phyloP scores from a whole-genome alignment of 2,113 vertebrate species.

The Drymodes brunneopygia region DNA sequence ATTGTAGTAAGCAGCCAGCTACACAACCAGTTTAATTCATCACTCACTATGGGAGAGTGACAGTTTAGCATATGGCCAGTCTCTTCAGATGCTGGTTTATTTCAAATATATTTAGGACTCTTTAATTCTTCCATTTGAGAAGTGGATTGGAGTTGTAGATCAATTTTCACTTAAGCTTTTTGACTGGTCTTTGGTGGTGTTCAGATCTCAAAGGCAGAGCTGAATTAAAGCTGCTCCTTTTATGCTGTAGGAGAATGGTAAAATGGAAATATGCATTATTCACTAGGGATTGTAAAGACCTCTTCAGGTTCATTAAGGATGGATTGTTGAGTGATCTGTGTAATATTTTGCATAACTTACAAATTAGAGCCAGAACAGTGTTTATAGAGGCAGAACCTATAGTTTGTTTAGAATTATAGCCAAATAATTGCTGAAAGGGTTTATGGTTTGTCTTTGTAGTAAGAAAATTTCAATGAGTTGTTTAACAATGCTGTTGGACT shows the following conservation, averaged over 20 bases:
- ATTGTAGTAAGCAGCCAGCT: slow-evolving; percentile 36
- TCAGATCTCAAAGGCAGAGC: not conserved
- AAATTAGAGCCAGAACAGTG: not conserved
- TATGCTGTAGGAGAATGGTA: not conserved
- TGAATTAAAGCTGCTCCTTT: not conserved
- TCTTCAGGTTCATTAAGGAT: not conserved
- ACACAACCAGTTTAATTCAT: not conserved
- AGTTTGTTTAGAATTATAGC: slow-evolving; percentile 14
- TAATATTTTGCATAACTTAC: not conserved
- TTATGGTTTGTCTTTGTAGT: not conserved
- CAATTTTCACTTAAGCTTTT: not conserved
- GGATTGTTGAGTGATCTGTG: not conserved
- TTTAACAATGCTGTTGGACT: not conserved
- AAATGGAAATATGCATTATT: not conserved
- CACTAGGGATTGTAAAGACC: not conserved
- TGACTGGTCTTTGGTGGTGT: not conserved
- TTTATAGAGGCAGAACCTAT: not conserved
- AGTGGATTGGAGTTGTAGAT: not conserved
- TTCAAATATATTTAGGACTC: not conserved
- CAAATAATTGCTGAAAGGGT: not conserved
- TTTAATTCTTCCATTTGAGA: not conserved
- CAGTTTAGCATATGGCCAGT: slow-evolving; percentile 30
- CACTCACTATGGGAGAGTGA: not conserved
- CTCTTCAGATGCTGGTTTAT: slow-evolving; percentile 3
- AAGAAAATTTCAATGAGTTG: not conserved